Evolutionary conservation across 2,113 vertebrate species (phyloP).

Genomic region (Dascyllus trimaculatus): DNA sequence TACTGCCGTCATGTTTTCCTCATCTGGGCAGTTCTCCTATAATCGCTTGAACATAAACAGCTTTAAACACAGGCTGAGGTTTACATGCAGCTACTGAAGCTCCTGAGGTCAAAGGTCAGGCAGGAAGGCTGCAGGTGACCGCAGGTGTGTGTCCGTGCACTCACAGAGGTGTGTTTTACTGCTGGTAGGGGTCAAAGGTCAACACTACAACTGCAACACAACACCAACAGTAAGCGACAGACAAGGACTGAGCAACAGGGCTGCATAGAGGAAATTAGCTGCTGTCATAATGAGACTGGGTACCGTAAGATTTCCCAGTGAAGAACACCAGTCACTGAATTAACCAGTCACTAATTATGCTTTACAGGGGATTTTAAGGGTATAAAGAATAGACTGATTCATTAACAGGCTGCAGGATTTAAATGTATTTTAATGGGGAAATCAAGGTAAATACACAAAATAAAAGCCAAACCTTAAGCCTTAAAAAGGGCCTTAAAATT

Average conservation of each 20-base stretch:
- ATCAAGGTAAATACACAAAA: too few relatives aligned
- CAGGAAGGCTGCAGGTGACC: conserved; percentile 25
- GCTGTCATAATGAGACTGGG: not conserved
- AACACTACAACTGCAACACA: not conserved
- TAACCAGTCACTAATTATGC: too few relatives aligned
- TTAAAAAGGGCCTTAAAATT: too few relatives aligned
- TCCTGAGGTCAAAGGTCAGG: conserved; percentile 22
- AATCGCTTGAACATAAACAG: conserved; percentile 40
- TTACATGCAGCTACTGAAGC: conserved; percentile 3
- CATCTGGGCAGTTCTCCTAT: conserved; percentile 11
- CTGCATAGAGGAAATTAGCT: not conserved
- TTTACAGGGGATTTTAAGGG: too few relatives aligned
- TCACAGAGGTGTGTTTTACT: conserved; percentile 43
- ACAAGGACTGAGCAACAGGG: not conserved
- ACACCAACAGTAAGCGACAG: conserved; percentile 3
- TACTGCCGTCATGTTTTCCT: conserved; percentile 36
- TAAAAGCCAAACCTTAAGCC: too few relatives aligned
- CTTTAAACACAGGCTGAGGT: not conserved
- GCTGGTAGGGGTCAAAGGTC: conserved; percentile 36
- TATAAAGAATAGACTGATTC: too few relatives aligned
- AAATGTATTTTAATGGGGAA: too few relatives aligned
- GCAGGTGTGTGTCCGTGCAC: conserved; percentile 24
- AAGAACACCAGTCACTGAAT: too few relatives aligned
- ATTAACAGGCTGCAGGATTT: too few relatives aligned
- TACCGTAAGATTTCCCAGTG: too few relatives aligned